Conservation (phyloP, 2,113 vertebrate genomes). For the Papio anubis region DNA sequence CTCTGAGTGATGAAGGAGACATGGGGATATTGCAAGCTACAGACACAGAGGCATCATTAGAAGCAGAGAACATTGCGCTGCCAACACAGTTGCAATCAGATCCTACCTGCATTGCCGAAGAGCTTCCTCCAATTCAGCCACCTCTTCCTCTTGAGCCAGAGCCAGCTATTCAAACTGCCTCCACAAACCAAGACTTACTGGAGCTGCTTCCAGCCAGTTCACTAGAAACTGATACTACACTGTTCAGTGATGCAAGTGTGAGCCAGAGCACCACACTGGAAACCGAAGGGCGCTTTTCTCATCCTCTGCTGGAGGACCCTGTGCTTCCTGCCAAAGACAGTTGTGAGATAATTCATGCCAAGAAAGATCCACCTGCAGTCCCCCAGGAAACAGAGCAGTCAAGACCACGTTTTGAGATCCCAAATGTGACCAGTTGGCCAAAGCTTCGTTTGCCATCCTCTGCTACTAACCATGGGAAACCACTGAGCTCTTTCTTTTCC, state of each 20-base stretch:
- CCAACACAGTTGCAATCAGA: neutral
- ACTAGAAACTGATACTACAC: neutral
- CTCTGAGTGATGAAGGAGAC: conserved; percentile 64
- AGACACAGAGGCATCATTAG: conserved; percentile 56
- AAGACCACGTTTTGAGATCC: conserved; percentile 87
- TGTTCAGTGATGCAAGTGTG: neutral
- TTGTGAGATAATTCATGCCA: neutral
- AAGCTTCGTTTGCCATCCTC: conserved; percentile 88
- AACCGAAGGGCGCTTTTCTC: neutral
- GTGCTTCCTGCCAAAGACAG: conserved; percentile 24
- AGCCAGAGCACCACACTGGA: neutral
- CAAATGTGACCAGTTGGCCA: conserved; percentile 82
- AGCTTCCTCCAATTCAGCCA: neutral
- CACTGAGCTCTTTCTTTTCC: conserved; percentile 92
- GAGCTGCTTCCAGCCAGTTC: neutral
- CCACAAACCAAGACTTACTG: conserved; percentile 2
- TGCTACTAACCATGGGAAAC: conserved; percentile 84
- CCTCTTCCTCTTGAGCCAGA: neutral
- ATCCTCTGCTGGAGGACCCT: conserved; percentile 32
- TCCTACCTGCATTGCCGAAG: neutral
- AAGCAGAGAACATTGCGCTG: conserved; percentile 21
- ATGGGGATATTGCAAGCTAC: conserved; percentile 41
- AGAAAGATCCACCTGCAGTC: neutral
- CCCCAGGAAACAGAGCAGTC: conserved; percentile 67
- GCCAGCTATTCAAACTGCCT: neutral